phyloP scores from a whole-genome alignment of 2,797 vertebrate genomes.

The Oreonectes daqikongensis region DNA sequence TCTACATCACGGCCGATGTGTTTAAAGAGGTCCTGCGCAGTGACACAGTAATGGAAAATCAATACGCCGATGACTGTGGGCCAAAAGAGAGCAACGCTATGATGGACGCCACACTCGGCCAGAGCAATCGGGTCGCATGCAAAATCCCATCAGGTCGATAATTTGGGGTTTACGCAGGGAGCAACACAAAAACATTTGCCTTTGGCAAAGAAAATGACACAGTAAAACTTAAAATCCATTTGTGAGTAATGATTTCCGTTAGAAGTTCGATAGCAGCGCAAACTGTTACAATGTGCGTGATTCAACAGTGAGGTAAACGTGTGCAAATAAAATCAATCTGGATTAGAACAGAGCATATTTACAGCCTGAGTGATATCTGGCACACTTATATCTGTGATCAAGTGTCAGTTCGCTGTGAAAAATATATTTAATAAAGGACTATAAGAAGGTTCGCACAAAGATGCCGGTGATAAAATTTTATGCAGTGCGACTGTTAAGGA shows the following conservation, averaged over 20 bases:
- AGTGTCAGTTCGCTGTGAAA: constrained; percentile 62
- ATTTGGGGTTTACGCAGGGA: constrained; percentile 67
- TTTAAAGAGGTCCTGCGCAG: constrained; percentile 71
- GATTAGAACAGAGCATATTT: constrained; percentile 74
- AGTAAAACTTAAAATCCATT: constrained; percentile 66
- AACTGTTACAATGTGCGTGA: constrained; percentile 57
- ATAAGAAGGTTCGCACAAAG: constrained; percentile 62
- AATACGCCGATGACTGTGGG: constrained; percentile 67
- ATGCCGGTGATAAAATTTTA: constrained; percentile 54
- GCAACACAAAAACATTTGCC: constrained; percentile 35
- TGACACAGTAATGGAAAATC: constrained; percentile 79
- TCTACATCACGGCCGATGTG: constrained; percentile 72
- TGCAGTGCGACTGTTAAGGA: constrained; percentile 55
- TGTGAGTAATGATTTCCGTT: constrained; percentile 65
- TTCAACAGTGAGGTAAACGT: constrained; percentile 71
- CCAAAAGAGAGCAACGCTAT: constrained; percentile 59
- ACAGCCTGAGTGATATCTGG: constrained; percentile 67
- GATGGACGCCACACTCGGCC: constrained; percentile 69
- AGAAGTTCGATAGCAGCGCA: constrained; percentile 58
- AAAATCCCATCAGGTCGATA: constrained; percentile 68
- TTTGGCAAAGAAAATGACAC: constrained; percentile 59
- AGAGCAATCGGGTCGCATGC: constrained; percentile 69
- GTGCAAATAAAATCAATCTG: constrained; percentile 74
- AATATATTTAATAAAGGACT: constrained; percentile 63
- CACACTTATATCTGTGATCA: constrained; percentile 68